Base-by-base conservation (phyloP, 2,888 invertebrate species). In the Lissonota sp. region DNA sequence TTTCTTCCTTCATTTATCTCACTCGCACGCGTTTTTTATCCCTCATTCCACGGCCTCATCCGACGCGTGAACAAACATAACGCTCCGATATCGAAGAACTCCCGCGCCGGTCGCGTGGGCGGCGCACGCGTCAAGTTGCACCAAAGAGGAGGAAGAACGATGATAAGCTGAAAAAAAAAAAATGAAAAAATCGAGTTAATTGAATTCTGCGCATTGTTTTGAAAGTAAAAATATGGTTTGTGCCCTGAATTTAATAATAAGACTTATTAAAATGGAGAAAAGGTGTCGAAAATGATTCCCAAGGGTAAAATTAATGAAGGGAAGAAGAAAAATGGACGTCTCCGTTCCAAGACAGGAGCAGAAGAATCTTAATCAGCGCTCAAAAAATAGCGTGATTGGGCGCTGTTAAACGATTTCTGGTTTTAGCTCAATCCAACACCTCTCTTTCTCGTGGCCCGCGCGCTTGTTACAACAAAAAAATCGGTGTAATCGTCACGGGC, bases 41-140 rank as follows among this genome's bases (percentile, higher is more conserved):
- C 7, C 10, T 57, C 49, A 66, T 79, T 60, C 71, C 16, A 37
- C 26, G 26, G 26, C 26, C 63, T 71, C 74, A 53, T 66, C 58
- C 62, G 58, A 57, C 75, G 79, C 81, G 76, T 80, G 83, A 84
- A 86, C 74, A 83, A 83, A 83, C 79, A 82, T 37, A 64, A 57
- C 64, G 53, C 58, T 63, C 64, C 57, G 78, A 81, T 84, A 83
- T 82, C 82, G 74, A 63, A 26, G 40, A 42, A 42, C 40, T 49
- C 51, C 39, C 67, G 46, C 53, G 60, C 76, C 78, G 74, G 79
- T 82, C 84, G 83, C 84, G 84, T 26, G 26, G 26, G 26, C 84
- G 83, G 79, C 72, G 57, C 14, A n/a, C 71, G 74, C 75, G 79
- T 70, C 81, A 79, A 80, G 76, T 79, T 79, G 42, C 55, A 40